phyloP scores from a whole-genome alignment of 2,888 invertebrate genomes.

The Isoperla grammatica region DNA sequence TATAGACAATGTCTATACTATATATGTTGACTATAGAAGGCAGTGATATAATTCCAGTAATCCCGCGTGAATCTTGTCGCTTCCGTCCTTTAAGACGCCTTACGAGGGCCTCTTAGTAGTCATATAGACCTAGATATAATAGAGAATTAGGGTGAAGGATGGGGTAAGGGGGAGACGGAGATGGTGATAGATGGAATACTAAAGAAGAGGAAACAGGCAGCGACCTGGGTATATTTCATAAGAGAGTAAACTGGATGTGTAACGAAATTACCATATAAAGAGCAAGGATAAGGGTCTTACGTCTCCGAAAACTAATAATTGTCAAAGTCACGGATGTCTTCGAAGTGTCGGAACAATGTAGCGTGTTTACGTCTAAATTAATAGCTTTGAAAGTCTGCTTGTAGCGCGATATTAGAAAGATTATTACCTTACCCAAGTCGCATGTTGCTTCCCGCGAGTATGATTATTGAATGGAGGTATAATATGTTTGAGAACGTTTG shows the following conservation, averaged over 20 bases:
- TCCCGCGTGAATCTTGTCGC: conserved; percentile 8
- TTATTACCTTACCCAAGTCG: too few species aligned
- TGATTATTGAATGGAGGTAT: too few species aligned
- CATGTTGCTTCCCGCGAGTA: too few species aligned
- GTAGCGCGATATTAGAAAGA: too few species aligned
- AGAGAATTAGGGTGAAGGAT: conserved; percentile 3
- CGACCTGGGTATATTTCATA: not conserved
- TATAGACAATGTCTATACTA: too few species aligned
- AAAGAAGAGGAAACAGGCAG: not conserved
- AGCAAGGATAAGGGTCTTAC: not conserved
- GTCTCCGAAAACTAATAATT: too few species aligned
- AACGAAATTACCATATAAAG: not conserved
- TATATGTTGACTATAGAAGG: not conserved
- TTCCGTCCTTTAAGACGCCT: not conserved
- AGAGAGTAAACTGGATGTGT: not conserved
- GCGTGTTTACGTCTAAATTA: too few species aligned
- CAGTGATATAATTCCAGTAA: conserved; percentile 13
- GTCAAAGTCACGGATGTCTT: too few species aligned
- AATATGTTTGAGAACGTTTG: too few species aligned
- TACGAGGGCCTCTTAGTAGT: not conserved
- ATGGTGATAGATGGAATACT: not conserved
- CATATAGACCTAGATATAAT: not conserved
- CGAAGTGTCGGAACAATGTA: too few species aligned
- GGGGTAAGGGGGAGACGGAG: not conserved
- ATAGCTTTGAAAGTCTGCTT: too few species aligned